Evolutionary conservation across 2,888 invertebrate genomes (phyloP), one percentile per base, ranked within the genome.

Genomic region (Yponomeuta plumbellus): DNA sequence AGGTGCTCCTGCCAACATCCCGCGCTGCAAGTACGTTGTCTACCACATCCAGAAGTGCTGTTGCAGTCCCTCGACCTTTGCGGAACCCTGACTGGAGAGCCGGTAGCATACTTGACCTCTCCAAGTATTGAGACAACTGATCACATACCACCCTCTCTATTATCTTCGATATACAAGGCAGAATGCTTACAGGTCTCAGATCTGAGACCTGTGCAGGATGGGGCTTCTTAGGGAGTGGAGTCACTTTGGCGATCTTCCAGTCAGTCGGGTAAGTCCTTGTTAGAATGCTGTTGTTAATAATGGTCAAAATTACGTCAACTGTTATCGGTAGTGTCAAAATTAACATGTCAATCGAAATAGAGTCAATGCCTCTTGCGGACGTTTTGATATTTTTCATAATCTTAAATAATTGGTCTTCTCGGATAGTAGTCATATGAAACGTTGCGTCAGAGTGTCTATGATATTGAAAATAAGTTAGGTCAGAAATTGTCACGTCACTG

Each of bases 271-370:
- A n/a, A n/a, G n/a, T n/a, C n/a, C n/a, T 23, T 39, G 63, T 40
- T 13, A n/a, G 11, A 8, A 63, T 39, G 40, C 40, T 40, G 40
- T 20, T 63, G 21, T 63, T 63, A 8, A 63, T 20, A n/a, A 63
- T 63, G 1, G 40, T n/a, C 13, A 11, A 11, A 17, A 63, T 10
- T 11, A 63, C 40, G 8, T 39, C 4, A 17, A 63, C 8, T 11
- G 63, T 63, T 10, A 1, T 20, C 17, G 63, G 63, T 40, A 63
- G 21, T 20, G 63, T 63, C 39, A 63, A 5, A 8, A 39, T 11
- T 11, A 63, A 17, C 63, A 63, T 63, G 63, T 63, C 63, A n/a
- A 63, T 63, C 17, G 10, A 17, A 11, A 63, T n/a, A 17, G 8
- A 10, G 40, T 63, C 63, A 63, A 40, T 6, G 4, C 63, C 63